phyloP scores from a whole-genome alignment of 2,113 vertebrate genomes.

The rabbit (Oryctolagus cuniculus) region DNA sequence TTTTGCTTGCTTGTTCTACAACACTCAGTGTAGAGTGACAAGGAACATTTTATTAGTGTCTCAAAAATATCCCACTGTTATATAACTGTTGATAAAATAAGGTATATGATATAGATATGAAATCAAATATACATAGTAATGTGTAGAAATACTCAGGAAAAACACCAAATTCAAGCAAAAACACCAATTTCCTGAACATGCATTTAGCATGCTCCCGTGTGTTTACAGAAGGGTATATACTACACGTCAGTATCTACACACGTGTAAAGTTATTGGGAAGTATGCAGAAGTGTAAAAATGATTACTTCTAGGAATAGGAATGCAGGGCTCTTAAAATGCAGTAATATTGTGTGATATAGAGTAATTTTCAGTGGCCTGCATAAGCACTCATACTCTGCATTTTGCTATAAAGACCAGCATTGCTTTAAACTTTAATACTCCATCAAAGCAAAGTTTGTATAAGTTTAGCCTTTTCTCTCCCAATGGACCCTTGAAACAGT shows the following conservation, averaged over 20 bases:
- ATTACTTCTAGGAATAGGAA: neutral
- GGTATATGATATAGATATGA: neutral
- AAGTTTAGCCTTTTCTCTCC: neutral
- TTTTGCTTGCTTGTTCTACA: neutral
- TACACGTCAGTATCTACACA: neutral
- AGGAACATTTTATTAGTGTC: neutral
- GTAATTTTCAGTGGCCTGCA: neutral
- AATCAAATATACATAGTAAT: neutral
- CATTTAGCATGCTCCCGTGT: neutral
- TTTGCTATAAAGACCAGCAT: neutral
- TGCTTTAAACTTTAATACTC: slow-evolving; percentile 29
- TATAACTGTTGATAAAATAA: neutral
- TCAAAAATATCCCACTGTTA: neutral
- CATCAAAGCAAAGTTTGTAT: neutral
- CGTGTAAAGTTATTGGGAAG: neutral
- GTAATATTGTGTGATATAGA: neutral
- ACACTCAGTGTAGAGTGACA: neutral
- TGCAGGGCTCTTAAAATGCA: neutral
- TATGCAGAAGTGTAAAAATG: neutral
- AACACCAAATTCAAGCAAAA: neutral
- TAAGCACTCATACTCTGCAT: neutral
- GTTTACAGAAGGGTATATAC: neutral
- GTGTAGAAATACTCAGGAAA: neutral
- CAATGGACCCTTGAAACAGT: neutral
- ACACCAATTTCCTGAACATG: neutral